phyloP scores from a whole-genome alignment of 1,140 invertebrate genomes.

The Drosophila ohnishii region DNA sequence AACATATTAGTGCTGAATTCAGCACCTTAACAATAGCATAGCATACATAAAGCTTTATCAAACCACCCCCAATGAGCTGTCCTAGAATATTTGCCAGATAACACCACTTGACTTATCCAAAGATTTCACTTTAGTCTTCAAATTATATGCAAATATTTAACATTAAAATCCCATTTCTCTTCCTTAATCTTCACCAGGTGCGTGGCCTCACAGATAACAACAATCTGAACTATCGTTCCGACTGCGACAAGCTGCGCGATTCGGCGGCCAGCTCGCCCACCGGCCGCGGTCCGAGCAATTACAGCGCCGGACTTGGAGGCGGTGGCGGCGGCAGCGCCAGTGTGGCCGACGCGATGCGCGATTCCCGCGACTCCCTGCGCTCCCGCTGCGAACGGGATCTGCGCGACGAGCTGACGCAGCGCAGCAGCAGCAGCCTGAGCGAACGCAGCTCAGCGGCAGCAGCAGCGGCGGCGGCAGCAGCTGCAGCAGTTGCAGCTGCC shows the following conservation, averaged over 20 bases:
- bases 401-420: slow-evolving; percentile 75
- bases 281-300: slow-evolving; percentile 69
- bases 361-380: slow-evolving; percentile 69
- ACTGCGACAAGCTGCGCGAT: slow-evolving; percentile 79
- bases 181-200: slow-evolving; percentile 49
- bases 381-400: slow-evolving; percentile 75
- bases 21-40: no score
- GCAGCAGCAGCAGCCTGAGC: slow-evolving; percentile 77
- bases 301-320: slow-evolving; percentile 34
- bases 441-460: slow-evolving; percentile 73
- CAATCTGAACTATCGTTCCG: slow-evolving; percentile 85
- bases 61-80: no score
- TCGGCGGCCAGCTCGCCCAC: slow-evolving; percentile 77
- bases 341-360: slow-evolving; percentile 59
- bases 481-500: slow-evolving; percentile 62
- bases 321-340: slow-evolving; percentile 29
- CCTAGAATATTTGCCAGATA: neutral
- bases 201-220: slow-evolving; percentile 94
- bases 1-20: no score
- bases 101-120: neutral
- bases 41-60: no score
- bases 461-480: slow-evolving; percentile 70
- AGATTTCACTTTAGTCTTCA: neutral
- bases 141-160: neutral
- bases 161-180: neutral